Conservation (phyloP, 2,888 invertebrate genomes). For the Drosophila atripex region DNA sequence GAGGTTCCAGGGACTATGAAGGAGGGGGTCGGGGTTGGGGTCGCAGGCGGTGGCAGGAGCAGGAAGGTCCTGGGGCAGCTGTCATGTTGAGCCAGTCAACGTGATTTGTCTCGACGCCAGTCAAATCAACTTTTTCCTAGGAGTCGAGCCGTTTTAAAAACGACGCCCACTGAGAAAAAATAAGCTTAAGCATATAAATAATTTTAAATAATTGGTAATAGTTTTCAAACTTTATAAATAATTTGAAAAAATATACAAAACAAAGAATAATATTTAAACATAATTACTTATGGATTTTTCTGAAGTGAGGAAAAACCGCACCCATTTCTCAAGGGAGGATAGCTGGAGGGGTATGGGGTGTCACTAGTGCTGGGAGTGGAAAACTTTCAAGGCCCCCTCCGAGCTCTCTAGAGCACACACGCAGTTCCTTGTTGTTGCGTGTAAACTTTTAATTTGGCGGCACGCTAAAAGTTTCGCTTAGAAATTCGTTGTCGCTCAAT, state of each 20-base stretch:
- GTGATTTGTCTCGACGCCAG: slow-evolving; percentile 68
- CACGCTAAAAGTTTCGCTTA: slow-evolving; percentile 46
- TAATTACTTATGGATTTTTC: no score
- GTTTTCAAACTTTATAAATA: no score
- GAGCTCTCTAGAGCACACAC: slow-evolving; percentile 3
- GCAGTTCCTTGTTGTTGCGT: slow-evolving; percentile 51
- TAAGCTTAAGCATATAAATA: no score
- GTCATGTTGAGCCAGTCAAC: slow-evolving; percentile 63
- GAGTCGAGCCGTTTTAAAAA: slow-evolving; percentile 1
- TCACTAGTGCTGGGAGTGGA: slow-evolving; percentile 8
- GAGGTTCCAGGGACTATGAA: not conserved
- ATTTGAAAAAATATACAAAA: no score
- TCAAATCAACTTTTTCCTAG: slow-evolving; percentile 47
- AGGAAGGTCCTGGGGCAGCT: slow-evolving; percentile 43
- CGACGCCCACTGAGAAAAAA: not conserved
- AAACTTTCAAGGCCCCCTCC: slow-evolving; percentile 44
- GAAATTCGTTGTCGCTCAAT: slow-evolving; percentile 62
- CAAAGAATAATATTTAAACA: no score
- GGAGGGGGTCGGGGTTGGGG: no score
- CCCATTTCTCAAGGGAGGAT: slow-evolving; percentile 24
- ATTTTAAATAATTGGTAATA: no score
- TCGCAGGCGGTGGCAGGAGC: not conserved
- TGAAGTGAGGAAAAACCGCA: slow-evolving; percentile 27
- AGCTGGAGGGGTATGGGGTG: slow-evolving; percentile 5
- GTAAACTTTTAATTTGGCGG: slow-evolving; percentile 60